A percentile compares a stretch with the other conserved stretches of the same genome.
Evolutionary conservation across 2,113 vertebrate species (phyloP).

Genomic region (Uropsilus gracilis): DNA sequence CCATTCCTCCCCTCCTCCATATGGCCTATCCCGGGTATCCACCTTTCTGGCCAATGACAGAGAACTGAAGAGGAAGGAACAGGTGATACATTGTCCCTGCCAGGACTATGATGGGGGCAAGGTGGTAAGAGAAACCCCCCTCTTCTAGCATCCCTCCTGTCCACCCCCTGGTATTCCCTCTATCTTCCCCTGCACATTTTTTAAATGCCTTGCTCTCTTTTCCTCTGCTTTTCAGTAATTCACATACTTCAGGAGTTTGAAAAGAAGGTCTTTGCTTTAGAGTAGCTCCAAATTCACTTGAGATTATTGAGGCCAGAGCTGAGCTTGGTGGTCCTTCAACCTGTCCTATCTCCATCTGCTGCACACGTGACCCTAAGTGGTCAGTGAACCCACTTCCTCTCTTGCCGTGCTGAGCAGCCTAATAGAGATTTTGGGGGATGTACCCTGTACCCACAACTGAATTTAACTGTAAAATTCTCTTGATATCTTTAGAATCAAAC

Average conservation of each 20-base stretch:
- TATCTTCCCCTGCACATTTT: accelerated
- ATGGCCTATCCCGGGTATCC: background rate
- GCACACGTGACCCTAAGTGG: background rate
- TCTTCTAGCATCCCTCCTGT: background rate
- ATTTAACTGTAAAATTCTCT: background rate
- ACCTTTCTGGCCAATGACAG: background rate
- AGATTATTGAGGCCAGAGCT: background rate
- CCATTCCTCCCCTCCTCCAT: background rate
- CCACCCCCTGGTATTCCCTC: background rate
- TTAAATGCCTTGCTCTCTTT: background rate
- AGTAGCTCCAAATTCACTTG: background rate
- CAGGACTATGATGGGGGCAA: background rate
- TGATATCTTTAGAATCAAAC: background rate
- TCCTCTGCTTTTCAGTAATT: background rate
- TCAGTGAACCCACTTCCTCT: background rate
- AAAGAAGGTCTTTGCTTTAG: background rate
- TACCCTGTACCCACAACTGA: no score
- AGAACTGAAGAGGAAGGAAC: background rate
- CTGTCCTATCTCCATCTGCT: background rate
- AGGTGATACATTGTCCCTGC: no score
- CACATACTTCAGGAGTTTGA: background rate
- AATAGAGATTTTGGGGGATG: background rate
- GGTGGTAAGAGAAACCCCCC: background rate
- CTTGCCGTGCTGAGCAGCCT: background rate
- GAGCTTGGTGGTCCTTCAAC: background rate